phyloP scores from a whole-genome alignment of 2,113 vertebrate genomes.

The Elaphurus davidianus region DNA sequence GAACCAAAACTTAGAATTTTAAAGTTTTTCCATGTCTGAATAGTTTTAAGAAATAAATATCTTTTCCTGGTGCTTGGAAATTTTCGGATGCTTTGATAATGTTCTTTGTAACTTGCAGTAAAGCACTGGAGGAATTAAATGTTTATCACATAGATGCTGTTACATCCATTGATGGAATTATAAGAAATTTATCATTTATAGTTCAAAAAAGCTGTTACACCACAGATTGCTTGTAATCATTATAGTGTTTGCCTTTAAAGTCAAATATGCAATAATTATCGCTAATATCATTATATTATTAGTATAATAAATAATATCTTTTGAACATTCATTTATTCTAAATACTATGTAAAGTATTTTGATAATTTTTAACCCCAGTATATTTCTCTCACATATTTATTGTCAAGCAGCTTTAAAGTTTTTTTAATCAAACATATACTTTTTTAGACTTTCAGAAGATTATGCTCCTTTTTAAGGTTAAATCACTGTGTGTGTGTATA shows the following conservation, averaged over 20 bases:
- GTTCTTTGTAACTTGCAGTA: not conserved
- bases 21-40: not conserved
- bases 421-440: not conserved
- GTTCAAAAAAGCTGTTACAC: not conserved
- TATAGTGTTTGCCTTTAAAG: not conserved
- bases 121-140: not conserved
- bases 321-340: not conserved
- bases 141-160: not conserved
- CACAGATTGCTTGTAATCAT: not conserved
- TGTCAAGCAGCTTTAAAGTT: not conserved
- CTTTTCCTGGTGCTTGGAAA: not conserved
- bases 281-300: not conserved
- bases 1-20: conserved; percentile 24
- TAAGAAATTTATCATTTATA: not conserved
- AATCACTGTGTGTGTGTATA: not conserved
- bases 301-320: not conserved
- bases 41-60: conserved; percentile 38
- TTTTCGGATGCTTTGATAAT: conserved; percentile 17
- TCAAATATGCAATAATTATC: not conserved
- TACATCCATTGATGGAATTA: not conserved
- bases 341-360: conserved; percentile 30
- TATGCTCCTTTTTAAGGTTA: not conserved
- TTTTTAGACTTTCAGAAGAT: not conserved
- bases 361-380: not conserved
- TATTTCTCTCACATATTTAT: not conserved